Base-by-base conservation (phyloP, 92 coral and sea anemone genomes). In the Epizoanthus illoricatus region DNA sequence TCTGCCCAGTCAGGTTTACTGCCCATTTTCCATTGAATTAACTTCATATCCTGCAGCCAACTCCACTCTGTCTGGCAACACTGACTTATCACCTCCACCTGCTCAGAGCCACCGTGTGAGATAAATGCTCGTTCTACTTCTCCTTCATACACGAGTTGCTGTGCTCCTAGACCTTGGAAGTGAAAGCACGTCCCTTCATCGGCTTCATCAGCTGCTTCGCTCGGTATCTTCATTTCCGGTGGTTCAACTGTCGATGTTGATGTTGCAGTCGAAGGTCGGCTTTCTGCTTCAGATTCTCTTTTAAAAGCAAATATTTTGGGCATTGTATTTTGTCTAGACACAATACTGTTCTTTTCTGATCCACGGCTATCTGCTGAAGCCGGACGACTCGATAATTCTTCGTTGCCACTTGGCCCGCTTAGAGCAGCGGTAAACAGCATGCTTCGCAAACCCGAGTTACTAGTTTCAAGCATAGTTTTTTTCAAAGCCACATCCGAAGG, bases 31-130 rank as follows among this genome's bases (percentile, higher is more conserved):
- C 42, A 62, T 7, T 78, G 70, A 45, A 78, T 78, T 59, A 78
- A 21, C 24, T 78, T 78, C 82, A 66, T 61, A 40, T 78, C 82
- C 45, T 78, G 82, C 5, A 78, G 59, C 71, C 71, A 78, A 41
- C 82, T 78, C 82, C 82, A 78, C 4, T 78, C 71, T n/a, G 82
- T 78, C 41, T 78, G 82, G 24, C 71, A 42, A 45, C 82, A 78
- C 19, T 78, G 82, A 45, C 72, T 78, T 8, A 78, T 18, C 23
- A 78, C 82, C 65, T 78, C 82, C 60, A 78, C 82, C 65, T 63
- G 70, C 23, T 78, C 72, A 5, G 6, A 19, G 55, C 82, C 82
- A 7, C 41, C 43, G 56, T 70, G 82, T 43, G 82, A 61, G 39
- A 78, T 62, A 2, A 78, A 24, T 59, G 45, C 45, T 36, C 54